Evolutionary conservation across 1,140 invertebrate genomes (phyloP), one percentile per base, ranked within the genome.

Genomic region (Trichomalopsis sarcophagae): DNA sequence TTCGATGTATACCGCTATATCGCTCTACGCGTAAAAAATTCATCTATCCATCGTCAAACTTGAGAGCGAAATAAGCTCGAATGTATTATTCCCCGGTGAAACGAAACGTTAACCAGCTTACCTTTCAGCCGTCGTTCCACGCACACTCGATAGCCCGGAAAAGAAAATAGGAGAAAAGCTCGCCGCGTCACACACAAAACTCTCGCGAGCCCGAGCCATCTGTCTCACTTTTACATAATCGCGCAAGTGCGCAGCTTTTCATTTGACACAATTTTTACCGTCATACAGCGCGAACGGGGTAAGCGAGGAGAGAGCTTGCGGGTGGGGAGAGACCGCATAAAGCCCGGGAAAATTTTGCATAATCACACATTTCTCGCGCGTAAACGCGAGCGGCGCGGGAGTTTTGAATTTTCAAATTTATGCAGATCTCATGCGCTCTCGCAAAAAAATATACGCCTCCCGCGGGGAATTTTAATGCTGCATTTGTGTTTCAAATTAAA

Each of bases 381-480:
- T 75, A 55, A 75, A 74, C 33, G 55, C 55, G 21, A 27, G 27
- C 55, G 55, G 17, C 21, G 36, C 47, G 23, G n/a, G 44, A 55
- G 36, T 73, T 81, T 85, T 75, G 73, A 76, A 77, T 81, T 84
- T 85, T 81, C 44, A 85, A 68, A 81, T 81, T 66, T 76, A 85
- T 86, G 80, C 68, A 78, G 36, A 79, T 79, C 40, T 30, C 21
- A 69, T n/a, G 50, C 50, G 23, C 69, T 36, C 33, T 36, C 33
- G 40, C 44, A 77, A 62, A 69, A 69, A 80, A 74, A 66, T n/a
- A 40, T 66, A 68, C 17, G 30, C 68, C 21, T 14, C 11, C 21
- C 9, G 68, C 44, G 50, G 27, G 1, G 27, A 84, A 80, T 66
- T 66, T 68, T 40, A 71, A 79, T 69, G 17, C 17, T 55, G 27